Evolutionary conservation across 2,113 vertebrate species (phyloP), one percentile per base, ranked within the genome.

Genomic region (Lophochroa leadbeateri): DNA sequence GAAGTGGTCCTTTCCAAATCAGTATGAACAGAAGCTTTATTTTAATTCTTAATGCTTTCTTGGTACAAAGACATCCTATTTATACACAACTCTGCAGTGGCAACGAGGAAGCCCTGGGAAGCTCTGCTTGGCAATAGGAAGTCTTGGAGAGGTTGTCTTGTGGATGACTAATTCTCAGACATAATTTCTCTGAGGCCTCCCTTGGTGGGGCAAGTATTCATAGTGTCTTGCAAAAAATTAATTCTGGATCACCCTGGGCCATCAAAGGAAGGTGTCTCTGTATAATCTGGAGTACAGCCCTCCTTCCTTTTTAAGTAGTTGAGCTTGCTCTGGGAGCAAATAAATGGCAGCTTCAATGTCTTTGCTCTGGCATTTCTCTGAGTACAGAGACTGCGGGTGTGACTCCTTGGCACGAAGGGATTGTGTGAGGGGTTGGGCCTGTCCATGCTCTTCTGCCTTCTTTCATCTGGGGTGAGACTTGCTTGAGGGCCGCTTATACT

Each of bases 341-440:
- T 8, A 72, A 33, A 15, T 33, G 71, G 17, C 41, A 69, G 17
- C 23, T 76, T 43, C 41, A 8, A 5, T 21, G 33, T 35, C 18
- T 88, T 86, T 82, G 49, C 57, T 74, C 12, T 31, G 65, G 17
- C 0, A 0, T 39, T 70, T 43, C 19, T 83, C 35, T 6, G 57
- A 75, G 46, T 27, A 39, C 72, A 76, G 82, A 77, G 44, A 47
- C 65, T 57, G 41, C 17, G 49, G 31, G 4, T 65, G 49, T 1
- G 0, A 20, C 11, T 52, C 18, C 31, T n/a, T 35, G 41, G 15
- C 28, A 9, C 0, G 1, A n/a, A 77, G 17, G 31, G 16, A 29
- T 3, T 2, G 7, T 2, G 2, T 0, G 3, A 72, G 11, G 24
- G 9, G 0, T 9, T 21, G 11, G 10, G 52, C 21, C 21, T 76